These are phyloP conservation scores for Virgularia gustaviana DNA, from an alignment of 92 coral and sea anemone species.

Conservation along the genomic window DNA sequence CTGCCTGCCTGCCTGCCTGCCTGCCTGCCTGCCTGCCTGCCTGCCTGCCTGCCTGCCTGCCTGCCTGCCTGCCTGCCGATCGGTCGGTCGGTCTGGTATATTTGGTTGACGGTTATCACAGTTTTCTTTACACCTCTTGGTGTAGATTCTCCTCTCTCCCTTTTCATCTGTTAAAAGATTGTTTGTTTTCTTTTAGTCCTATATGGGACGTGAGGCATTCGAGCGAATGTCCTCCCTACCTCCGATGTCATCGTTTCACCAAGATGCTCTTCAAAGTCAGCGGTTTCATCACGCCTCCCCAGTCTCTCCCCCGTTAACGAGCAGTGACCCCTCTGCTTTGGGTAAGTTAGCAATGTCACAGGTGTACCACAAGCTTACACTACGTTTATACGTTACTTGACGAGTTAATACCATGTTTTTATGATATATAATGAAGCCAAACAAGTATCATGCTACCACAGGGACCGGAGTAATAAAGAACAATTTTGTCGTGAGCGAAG, in stretches of 20 bases:
- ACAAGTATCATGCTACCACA: too few species aligned
- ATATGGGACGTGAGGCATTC: conserved; percentile 65
- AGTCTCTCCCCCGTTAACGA: conserved; percentile 93
- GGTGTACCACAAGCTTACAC: too few species aligned
- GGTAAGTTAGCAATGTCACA: conserved; percentile 68
- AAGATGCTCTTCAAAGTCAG: conserved; percentile 67
- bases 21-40: not conserved
- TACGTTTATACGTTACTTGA: too few species aligned
- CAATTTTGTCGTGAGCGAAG: too few species aligned
- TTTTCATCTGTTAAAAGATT: not conserved
- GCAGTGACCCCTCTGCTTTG: conserved; percentile 75
- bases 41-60: not conserved
- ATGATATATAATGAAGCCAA: too few species aligned
- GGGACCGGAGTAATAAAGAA: too few species aligned
- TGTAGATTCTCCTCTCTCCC: not conserved
- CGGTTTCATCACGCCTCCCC: conserved; percentile 75
- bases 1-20: not conserved
- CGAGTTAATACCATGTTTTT: too few species aligned
- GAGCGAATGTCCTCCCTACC: conserved; percentile 84
- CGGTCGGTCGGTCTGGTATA: too few species aligned
- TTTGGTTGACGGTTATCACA: too few species aligned
- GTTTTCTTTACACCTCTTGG: not conserved
- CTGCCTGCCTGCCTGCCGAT: not conserved
- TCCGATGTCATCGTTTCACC: conserved; percentile 98
- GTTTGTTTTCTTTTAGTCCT: not conserved